Base-by-base conservation (phyloP, 92 coral and sea anemone species). In the Parazoanthus atlanticus region DNA sequence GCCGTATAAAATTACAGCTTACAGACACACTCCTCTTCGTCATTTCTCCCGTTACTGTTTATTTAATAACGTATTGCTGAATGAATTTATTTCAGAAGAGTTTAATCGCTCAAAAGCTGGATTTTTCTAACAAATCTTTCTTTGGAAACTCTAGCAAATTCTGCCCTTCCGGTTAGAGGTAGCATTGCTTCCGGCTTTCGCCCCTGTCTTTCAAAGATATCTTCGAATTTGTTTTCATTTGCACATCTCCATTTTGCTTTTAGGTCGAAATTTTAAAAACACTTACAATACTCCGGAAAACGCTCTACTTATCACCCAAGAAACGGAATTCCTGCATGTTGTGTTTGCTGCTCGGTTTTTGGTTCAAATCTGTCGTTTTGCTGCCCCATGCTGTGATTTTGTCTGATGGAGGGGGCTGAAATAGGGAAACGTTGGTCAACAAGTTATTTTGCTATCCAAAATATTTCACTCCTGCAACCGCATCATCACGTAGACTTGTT, bases 121-220 rank as follows among this genome's bases (percentile, higher is more conserved):
- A 47, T 71, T 40, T 65, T 13, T 29, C 21, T 15, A 36, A n/a
- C 54, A 70, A 17, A 82, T 38, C 76, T 61, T 40, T 41, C 31
- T 82, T 29, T 52, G 28, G 76, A 66, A 67, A 82, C 58, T 61
- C 29, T 2, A 67, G 56, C 52, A 3, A 43, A 64, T 28, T 28
- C 32, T 76, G 36, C 86, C 86, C 77, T 82, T 82, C 86, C 86
- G 86, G 76, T 43, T 28, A 25, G 72, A 40, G 58, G 40, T 10
- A n/a, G 10, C n/a, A 26, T 21, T 47, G 47, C 79, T 75, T 75
- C 79, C 79, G 46, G 79, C 28, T 32, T 11, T 38, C 26, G 46
- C 46, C 36, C 52, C 30, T 75, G 49, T 21, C 43, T 21, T 25
- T 75, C 28, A 75, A 82, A 66, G 73, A 65, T 46, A 69, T 38